Percentiles rank a stretch among this genome's conserved stretches.
These are phyloP conservation scores for Drosophila cyrtoloma DNA, from an alignment of 2,888 invertebrate species.

Conservation along the genomic window DNA sequence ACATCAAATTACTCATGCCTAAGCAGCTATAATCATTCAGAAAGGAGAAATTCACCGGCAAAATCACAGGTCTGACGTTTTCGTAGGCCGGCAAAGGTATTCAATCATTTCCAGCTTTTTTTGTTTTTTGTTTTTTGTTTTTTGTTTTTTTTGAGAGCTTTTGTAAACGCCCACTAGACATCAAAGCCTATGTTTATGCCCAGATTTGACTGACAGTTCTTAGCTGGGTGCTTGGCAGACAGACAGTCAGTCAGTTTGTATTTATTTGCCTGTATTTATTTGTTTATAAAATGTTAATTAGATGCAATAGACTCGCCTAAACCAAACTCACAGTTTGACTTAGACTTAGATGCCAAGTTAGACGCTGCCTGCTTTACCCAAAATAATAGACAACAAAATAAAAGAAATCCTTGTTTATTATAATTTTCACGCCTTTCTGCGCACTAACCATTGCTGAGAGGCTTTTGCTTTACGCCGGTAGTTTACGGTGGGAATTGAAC, in stretches of 20 bases:
- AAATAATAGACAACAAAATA: slow-evolving; percentile 30
- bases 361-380: neutral
- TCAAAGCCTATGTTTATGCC: slow-evolving; percentile 16
- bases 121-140: neutral
- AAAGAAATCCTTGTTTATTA: slow-evolving; percentile 56
- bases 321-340: slow-evolving; percentile 10
- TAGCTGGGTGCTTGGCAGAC: slow-evolving; percentile 1
- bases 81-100: slow-evolving; percentile 9
- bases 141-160: neutral
- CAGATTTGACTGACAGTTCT: slow-evolving; percentile 37
- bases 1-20: neutral
- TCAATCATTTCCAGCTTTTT: slow-evolving; percentile 18
- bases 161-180: slow-evolving; percentile 27
- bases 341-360: slow-evolving; percentile 12
- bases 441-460: slow-evolving; percentile 40
- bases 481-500: slow-evolving; percentile 29
- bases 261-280: slow-evolving; percentile 45
- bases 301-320: slow-evolving; percentile 31
- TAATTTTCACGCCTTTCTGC: slow-evolving; percentile 68
- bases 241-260: slow-evolving; percentile 13
- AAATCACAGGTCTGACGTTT: slow-evolving; percentile 14
- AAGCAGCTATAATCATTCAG: slow-evolving; percentile 3
- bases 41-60: neutral
- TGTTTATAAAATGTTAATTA: slow-evolving; percentile 61
- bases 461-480: slow-evolving; percentile 3